Conservation (phyloP, 2,113 vertebrate species). For the Hylia prasina region DNA sequence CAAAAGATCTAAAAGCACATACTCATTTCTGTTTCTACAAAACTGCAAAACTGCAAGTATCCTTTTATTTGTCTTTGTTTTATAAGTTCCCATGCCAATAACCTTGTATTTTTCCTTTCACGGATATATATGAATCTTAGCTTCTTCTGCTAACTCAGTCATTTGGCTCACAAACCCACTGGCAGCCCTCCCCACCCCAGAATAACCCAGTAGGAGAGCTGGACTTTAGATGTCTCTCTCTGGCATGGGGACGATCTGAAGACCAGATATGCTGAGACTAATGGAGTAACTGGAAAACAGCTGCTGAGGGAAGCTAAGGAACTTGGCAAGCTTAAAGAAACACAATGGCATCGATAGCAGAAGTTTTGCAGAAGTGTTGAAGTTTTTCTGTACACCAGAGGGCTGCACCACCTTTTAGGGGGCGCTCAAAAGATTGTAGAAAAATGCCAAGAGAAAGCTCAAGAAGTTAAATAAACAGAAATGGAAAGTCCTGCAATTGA, state of each 20-base stretch:
- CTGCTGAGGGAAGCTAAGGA: not conserved
- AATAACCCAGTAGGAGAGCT: not conserved
- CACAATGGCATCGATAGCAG: not conserved
- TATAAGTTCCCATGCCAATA: not conserved
- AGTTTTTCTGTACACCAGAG: not conserved
- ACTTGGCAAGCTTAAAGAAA: not conserved
- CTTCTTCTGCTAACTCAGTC: not conserved
- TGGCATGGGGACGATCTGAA: not conserved
- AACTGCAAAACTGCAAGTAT: not conserved
- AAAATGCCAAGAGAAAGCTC: not conserved
- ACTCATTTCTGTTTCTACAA: not conserved
- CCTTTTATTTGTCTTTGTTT: not conserved
- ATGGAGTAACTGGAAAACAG: not conserved
- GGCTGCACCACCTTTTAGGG: not conserved
- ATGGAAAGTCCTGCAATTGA: not conserved
- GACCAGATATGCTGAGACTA: not conserved
- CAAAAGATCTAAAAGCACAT: not conserved
- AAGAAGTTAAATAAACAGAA: not conserved
- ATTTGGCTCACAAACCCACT: not conserved
- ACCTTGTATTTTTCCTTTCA: not conserved
- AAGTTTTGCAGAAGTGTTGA: not conserved
- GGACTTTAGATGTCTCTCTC: not conserved
- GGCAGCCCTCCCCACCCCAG: not conserved
- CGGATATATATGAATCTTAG: not conserved
- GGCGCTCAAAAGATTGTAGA: rapidly evolving